A percentile compares a stretch with the other conserved stretches of the same genome.
phyloP scores from a whole-genome alignment of 1,140 invertebrate genomes.

The Harlomillsia oculata region DNA sequence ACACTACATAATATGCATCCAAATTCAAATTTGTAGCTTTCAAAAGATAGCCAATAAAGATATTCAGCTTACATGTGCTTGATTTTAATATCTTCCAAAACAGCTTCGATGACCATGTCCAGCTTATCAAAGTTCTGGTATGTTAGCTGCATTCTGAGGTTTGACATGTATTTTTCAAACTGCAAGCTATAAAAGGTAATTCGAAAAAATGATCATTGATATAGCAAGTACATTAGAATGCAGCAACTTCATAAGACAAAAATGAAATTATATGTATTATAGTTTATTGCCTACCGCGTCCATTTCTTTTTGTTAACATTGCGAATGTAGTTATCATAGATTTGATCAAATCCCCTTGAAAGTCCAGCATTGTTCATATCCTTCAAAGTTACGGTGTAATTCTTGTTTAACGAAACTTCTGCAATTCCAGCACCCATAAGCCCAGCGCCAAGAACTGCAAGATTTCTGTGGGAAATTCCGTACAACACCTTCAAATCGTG shows the following conservation, averaged over 20 bases:
- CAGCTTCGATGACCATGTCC: slow-evolving; percentile 97
- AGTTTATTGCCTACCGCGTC: too few relatives aligned
- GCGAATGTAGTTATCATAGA: slow-evolving; percentile 67
- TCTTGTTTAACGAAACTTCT: slow-evolving; percentile 95
- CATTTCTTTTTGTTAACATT: slow-evolving; percentile 79
- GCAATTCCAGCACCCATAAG: slow-evolving; percentile 97
- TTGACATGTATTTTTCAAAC: slow-evolving; percentile 68
- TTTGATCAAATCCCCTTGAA: slow-evolving; percentile 77
- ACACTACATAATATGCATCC: too few relatives aligned
- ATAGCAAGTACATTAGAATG: too few relatives aligned
- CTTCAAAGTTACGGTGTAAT: slow-evolving; percentile 80
- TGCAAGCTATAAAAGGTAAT: slow-evolving; percentile 55
- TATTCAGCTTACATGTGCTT: slow-evolving; percentile 73
- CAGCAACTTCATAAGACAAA: too few relatives aligned
- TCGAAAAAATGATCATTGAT: too few relatives aligned
- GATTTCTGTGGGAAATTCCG: slow-evolving; percentile 10
- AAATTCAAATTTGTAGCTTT: too few relatives aligned
- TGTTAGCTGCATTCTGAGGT: slow-evolving; percentile 66
- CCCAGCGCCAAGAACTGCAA: slow-evolving; percentile 78
- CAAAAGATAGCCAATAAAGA: too few relatives aligned
- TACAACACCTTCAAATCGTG: not conserved
- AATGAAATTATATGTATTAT: too few relatives aligned
- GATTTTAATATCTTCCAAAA: slow-evolving; percentile 92
- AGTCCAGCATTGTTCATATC: slow-evolving; percentile 76
- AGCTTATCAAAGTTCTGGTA: slow-evolving; percentile 76